These are phyloP conservation scores for Drosophila buzzatii DNA, from an alignment of 2,888 invertebrate species.

Conservation along the genomic window DNA sequence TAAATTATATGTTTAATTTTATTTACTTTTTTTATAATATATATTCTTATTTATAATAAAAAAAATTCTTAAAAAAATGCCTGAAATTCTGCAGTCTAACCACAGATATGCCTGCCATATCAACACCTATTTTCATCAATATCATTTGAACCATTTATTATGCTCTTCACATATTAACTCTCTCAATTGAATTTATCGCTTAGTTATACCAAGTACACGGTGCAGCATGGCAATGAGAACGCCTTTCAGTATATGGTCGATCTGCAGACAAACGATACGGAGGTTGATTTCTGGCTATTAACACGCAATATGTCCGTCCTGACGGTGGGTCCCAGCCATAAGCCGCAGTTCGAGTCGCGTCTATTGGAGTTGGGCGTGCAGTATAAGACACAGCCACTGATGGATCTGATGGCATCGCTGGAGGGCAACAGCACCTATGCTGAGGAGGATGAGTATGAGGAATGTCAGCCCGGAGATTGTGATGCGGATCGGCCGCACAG, in stretches of 20 bases:
- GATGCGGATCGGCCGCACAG: constrained; percentile 69
- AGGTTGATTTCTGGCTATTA: constrained; percentile 84
- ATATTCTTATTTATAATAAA: too few species aligned
- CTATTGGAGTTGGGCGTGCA: constrained; percentile 73
- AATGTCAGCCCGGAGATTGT: constrained; percentile 68
- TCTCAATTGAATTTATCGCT: not conserved
- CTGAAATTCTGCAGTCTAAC: not conserved
- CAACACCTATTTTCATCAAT: too few species aligned
- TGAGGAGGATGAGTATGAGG: constrained; percentile 43
- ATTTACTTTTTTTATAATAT: too few species aligned
- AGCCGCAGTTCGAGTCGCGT: constrained; percentile 76
- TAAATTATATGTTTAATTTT: too few species aligned
- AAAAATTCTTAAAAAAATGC: not conserved
- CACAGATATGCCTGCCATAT: not conserved
- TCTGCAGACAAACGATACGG: constrained; percentile 77
- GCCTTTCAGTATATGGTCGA: constrained; percentile 82
- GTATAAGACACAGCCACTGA: constrained; percentile 74
- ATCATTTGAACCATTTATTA: not conserved
- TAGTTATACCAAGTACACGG: constrained; percentile 84
- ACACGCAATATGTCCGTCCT: constrained; percentile 83
- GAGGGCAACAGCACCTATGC: constrained; percentile 58
- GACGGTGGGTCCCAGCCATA: constrained; percentile 79
- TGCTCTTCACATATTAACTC: not conserved
- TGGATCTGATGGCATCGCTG: constrained; percentile 75
- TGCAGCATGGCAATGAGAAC: constrained; percentile 76